Conservation (phyloP, 2,113 vertebrate species). For the Oxyruncus cristatus region DNA sequence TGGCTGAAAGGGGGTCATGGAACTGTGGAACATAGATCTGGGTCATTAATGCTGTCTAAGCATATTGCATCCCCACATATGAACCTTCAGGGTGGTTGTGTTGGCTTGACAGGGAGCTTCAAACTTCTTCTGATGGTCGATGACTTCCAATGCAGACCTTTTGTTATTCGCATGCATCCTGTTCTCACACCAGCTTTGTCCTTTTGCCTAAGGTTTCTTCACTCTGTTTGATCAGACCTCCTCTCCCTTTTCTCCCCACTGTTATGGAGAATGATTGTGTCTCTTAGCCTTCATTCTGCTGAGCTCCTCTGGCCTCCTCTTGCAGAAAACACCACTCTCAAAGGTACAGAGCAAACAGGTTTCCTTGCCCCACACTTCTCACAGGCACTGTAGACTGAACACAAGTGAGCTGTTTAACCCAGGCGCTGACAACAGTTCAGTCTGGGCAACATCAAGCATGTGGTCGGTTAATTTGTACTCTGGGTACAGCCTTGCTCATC, state of each 20-base stretch:
- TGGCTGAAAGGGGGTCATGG: neutral
- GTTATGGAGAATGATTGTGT: neutral
- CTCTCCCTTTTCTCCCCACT: neutral
- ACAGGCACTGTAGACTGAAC: neutral
- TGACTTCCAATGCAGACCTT: neutral
- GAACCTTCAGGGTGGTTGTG: neutral
- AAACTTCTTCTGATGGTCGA: neutral
- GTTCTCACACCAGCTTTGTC: neutral
- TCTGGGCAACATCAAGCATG: neutral
- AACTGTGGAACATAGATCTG: neutral
- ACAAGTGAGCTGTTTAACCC: neutral
- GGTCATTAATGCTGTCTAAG: neutral
- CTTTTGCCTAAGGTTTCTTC: neutral
- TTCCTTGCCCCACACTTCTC: neutral
- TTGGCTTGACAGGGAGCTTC: neutral
- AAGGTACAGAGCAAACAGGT: neutral
- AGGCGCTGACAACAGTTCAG: neutral
- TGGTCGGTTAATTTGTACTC: neutral
- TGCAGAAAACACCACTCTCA: neutral
- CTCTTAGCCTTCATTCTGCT: neutral
- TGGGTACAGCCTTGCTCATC: neutral
- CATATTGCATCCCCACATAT: neutral
- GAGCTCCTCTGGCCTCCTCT: neutral
- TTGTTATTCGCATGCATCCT: neutral
- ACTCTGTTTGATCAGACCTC: neutral